Conservation (phyloP, 2,797 vertebrate genomes). For the Cuculus canorus region DNA sequence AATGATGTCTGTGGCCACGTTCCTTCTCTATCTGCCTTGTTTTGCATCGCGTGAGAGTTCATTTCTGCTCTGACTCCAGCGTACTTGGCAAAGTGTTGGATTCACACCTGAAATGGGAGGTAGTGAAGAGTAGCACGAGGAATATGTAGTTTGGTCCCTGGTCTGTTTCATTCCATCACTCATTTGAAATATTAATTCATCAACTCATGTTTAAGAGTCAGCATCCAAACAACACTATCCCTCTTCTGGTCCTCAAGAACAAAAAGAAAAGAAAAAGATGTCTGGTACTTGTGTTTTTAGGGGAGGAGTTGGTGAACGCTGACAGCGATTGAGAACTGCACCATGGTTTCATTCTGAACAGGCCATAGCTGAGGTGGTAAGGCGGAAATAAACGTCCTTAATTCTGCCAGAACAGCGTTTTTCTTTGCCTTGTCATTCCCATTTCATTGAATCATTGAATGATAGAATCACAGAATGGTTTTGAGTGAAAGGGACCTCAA, state of each 20-base stretch:
- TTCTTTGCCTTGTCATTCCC: background rate
- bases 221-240: background rate
- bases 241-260: background rate
- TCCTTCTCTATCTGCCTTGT: background rate
- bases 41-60: background rate
- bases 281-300: accelerated
- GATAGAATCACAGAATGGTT: too few relatives aligned
- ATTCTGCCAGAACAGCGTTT: background rate
- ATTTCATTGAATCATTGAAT: too few relatives aligned
- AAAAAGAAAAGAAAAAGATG: background rate
- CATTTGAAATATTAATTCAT: background rate
- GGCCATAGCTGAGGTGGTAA: too few relatives aligned
- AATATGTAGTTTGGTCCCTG: background rate
- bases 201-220: background rate
- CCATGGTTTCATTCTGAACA: background rate
- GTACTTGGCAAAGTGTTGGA: background rate
- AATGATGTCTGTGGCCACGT: background rate
- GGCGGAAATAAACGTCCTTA: background rate
- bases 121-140: background rate
- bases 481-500: too few relatives aligned
- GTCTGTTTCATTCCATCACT: background rate
- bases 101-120: background rate
- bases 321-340: background rate
- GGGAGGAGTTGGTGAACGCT: background rate
- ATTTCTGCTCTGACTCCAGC: background rate